phyloP scores from a whole-genome alignment of 2,888 invertebrate genomes.

The Brenthis daphne region DNA sequence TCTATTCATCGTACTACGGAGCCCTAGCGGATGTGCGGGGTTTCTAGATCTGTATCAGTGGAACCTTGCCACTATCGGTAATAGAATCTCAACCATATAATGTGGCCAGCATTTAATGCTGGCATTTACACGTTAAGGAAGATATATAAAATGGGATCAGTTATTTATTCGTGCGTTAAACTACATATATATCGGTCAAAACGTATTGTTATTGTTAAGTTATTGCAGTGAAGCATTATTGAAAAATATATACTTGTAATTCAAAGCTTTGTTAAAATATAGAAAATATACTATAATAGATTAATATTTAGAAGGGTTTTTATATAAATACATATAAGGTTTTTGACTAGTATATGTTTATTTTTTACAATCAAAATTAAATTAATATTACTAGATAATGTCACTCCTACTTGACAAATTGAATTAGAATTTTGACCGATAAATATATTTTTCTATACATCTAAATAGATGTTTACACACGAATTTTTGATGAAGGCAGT shows the following conservation, averaged over 20 bases:
- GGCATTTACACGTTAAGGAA: constrained; percentile 32
- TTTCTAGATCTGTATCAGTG: constrained; percentile 54
- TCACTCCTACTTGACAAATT: constrained; percentile 71
- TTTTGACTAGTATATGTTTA: constrained; percentile 78
- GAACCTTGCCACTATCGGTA: constrained; percentile 45
- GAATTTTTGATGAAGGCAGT: constrained; percentile 62
- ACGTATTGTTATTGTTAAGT: constrained; percentile 60
- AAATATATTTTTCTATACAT: constrained; percentile 23
- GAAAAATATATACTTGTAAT: constrained; percentile 44
- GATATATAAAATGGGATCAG: constrained; percentile 43
- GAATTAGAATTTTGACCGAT: constrained; percentile 78
- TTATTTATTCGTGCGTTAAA: constrained; percentile 69
- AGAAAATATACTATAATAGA: constrained; percentile 44
- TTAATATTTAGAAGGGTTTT: constrained; percentile 58
- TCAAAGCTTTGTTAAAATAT: constrained; percentile 37
- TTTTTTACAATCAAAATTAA: constrained; percentile 70
- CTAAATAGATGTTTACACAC: constrained; percentile 53
- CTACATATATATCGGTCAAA: constrained; percentile 79
- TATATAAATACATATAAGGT: constrained; percentile 62
- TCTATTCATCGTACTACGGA: constrained; percentile 47
- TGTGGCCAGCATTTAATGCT: neutral
- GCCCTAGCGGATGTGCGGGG: constrained; percentile 43
- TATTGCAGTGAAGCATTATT: constrained; percentile 5
- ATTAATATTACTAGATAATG: constrained; percentile 81
- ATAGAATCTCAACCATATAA: constrained; percentile 41